Conservation (phyloP, 2,113 vertebrate species). For the Cyphomyrus discorhynchus region DNA sequence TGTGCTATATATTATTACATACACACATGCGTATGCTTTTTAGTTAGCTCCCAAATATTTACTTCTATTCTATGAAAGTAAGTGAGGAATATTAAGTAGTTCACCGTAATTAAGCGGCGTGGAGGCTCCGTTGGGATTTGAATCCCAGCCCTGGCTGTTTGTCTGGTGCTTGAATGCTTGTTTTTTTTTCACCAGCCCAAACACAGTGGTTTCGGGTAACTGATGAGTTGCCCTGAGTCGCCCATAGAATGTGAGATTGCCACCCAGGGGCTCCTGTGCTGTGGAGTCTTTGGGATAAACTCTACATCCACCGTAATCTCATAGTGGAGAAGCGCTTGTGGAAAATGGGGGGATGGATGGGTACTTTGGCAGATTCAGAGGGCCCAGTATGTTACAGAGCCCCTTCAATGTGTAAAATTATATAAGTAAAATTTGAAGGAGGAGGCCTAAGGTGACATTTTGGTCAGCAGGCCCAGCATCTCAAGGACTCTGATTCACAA, state of each 20-base stretch:
- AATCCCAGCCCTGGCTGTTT: not conserved
- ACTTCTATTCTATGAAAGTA: not conserved
- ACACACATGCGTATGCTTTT: not conserved
- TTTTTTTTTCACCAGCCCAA: not conserved
- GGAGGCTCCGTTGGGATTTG: not conserved
- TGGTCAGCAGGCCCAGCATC: too few species aligned
- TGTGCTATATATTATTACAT: not conserved
- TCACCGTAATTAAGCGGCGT: not conserved
- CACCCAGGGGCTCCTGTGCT: not conserved
- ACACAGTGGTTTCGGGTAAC: not conserved
- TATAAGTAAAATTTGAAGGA: not conserved
- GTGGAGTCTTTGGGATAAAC: not conserved
- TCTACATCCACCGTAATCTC: not conserved
- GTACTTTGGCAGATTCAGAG: not conserved
- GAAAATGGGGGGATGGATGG: not conserved
- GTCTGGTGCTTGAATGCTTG: not conserved
- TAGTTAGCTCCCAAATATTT: not conserved
- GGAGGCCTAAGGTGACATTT: too few species aligned
- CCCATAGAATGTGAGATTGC: not conserved
- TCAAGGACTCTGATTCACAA: too few species aligned
- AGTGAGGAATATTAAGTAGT: not conserved
- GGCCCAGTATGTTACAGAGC: not conserved
- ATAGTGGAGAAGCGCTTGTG: not conserved
- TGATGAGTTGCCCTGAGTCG: not conserved
- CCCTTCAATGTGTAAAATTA: not conserved